These are phyloP conservation scores for Micrasema longulum DNA, from an alignment of 1,140 invertebrate species.

Conservation along the genomic window DNA sequence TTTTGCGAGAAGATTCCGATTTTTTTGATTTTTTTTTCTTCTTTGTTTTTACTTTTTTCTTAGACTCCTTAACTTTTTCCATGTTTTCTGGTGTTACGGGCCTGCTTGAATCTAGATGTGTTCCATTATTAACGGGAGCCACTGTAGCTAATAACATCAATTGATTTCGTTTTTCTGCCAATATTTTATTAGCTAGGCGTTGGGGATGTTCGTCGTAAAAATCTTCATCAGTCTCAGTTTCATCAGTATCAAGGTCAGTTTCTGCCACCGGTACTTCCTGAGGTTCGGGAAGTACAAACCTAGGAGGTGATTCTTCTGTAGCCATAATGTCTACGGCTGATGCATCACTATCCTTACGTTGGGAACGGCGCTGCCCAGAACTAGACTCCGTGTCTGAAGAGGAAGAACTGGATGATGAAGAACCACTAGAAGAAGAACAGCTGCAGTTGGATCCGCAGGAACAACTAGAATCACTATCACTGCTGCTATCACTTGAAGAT, in stretches of 20 bases:
- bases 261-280: slow-evolving; percentile 73
- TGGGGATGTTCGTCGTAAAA: slow-evolving; percentile 88
- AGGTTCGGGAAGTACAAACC: slow-evolving; percentile 61
- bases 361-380: slow-evolving; percentile 63
- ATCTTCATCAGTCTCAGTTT: slow-evolving; percentile 87
- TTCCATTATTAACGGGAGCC: slow-evolving; percentile 71
- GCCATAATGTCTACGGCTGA: slow-evolving; percentile 65
- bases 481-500: slow-evolving; percentile 78
- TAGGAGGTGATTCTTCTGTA: slow-evolving; percentile 63
- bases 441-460: slow-evolving; percentile 85
- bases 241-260: slow-evolving; percentile 84
- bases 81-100: slow-evolving; percentile 69
- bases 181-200: slow-evolving; percentile 74
- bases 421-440: slow-evolving; percentile 75
- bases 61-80: slow-evolving; percentile 57
- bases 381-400: slow-evolving; percentile 70
- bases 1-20: slow-evolving; percentile 68
- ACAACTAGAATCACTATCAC: slow-evolving; percentile 81
- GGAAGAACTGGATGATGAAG: slow-evolving; percentile 78
- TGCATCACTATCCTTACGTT: slow-evolving; percentile 64
- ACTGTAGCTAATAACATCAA: slow-evolving; percentile 71
- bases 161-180: slow-evolving; percentile 80
- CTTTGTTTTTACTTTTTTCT: slow-evolving; percentile 71
- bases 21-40: slow-evolving; percentile 72
- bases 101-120: slow-evolving; percentile 69